Evolutionary conservation across 2,113 vertebrate genomes (phyloP), one percentile per base, ranked within the genome.

Genomic region (Bothrops jararaca): DNA sequence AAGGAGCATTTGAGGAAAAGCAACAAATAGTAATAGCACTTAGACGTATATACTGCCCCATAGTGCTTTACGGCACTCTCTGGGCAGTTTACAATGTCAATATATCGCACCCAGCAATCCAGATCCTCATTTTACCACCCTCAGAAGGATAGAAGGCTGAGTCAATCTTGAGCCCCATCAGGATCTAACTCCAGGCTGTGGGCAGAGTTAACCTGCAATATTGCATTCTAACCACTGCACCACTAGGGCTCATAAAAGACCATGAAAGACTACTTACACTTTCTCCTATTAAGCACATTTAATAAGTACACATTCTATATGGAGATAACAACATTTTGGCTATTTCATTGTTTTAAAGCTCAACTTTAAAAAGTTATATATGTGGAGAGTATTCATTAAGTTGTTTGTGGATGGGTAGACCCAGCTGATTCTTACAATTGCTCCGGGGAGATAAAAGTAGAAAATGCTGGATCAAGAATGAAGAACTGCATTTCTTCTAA

Each of bases 291-390:
- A 90, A 96, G 95, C 3, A 69, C 0, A 64, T 96, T 96, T 97
- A 97, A 96, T 97, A 45, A 95, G 89, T 95, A 93, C 85, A 93
- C 91, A 60, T 92, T 89, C 18, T 34, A 93, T 48, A 52, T 90
- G 92, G 56, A 90, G 89, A 90, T 22, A 91, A 4, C 92, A 94
- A 29, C 5, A 0, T 18, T 15, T 13, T 1, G 91, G 34, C 39
- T 6, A 22, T 92, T 94, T 91, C 89, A 80, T 18, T 42, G 13
- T 39, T 39, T 39, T 80, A 80, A 85, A 0, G 3, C 88, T 80
- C 91, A 48, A 93, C 90, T 26, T 50, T 48, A 91, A 89, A n/a
- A 92, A 93, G 89, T 64, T 29, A 91, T 0, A 89, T 48, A 80
- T 60, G 42, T 50, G 23, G 23, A 69, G 80, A 85, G 91, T 42